Evolutionary conservation across 2,113 vertebrate genomes (phyloP).

Genomic region (Sclerurus mexicanus): DNA sequence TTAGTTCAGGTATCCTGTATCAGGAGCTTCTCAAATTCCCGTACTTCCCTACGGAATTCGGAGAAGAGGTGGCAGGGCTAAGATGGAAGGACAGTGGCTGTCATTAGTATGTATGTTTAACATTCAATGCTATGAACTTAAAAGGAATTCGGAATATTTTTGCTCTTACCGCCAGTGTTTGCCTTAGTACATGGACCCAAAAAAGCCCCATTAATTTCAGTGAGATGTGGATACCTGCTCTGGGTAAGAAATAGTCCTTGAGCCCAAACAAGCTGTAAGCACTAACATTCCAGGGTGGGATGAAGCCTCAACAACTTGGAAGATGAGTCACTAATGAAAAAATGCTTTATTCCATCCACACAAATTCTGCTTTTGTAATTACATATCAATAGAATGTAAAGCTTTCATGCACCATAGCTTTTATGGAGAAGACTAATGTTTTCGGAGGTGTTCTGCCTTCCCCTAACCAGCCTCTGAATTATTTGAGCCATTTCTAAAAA

Average conservation of each 20-base stretch:
- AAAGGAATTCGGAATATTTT: background rate
- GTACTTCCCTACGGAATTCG: background rate
- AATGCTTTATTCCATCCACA: background rate
- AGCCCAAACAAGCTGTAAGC: background rate
- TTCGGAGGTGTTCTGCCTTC: constrained; percentile 8
- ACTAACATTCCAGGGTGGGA: background rate
- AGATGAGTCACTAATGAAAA: background rate
- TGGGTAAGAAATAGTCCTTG: background rate
- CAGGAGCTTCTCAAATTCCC: background rate
- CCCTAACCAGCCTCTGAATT: constrained; percentile 12
- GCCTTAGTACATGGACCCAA: background rate
- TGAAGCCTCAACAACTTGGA: background rate
- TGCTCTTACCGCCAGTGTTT: background rate
- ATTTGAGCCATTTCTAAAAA: constrained; percentile 19
- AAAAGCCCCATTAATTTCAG: background rate
- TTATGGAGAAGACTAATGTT: background rate
- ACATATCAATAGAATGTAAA: background rate
- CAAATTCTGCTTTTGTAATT: background rate
- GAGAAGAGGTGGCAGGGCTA: background rate
- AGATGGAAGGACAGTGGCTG: background rate
- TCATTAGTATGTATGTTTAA: background rate
- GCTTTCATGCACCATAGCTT: background rate
- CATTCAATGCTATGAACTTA: background rate
- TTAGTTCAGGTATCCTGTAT: background rate
- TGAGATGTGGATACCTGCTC: background rate